Percentiles rank a stretch among this genome's conserved stretches.
Evolutionary conservation across 2,888 invertebrate species (phyloP).

Genomic region (Chelonus formosanus): DNA sequence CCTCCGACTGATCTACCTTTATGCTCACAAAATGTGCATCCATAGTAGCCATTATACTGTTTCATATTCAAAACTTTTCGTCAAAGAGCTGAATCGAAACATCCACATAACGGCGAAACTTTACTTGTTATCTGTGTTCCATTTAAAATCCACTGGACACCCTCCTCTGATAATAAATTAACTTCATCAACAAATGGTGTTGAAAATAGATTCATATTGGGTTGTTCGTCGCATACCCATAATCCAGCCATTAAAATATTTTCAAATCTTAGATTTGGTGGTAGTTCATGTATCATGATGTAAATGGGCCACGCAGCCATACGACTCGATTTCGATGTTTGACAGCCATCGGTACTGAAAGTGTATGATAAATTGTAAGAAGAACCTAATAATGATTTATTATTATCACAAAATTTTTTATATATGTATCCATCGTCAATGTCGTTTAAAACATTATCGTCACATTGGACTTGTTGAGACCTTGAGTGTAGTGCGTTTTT

Average conservation of each 20-base stretch:
- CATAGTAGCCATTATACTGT: conserved; percentile 38
- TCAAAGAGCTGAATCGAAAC: conserved; percentile 38
- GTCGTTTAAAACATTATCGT: too few species aligned
- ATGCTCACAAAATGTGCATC: conserved; percentile 39
- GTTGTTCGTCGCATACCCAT: conserved; percentile 32
- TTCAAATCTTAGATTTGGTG: conserved; percentile 18
- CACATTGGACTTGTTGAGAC: too few species aligned
- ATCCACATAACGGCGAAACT: conserved; percentile 24
- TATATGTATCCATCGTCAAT: neutral
- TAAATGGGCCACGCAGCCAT: conserved; percentile 34
- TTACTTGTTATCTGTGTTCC: conserved; percentile 20
- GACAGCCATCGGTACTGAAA: conserved; percentile 38
- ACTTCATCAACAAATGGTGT: conserved; percentile 31
- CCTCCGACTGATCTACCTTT: conserved; percentile 20
- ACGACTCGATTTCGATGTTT: conserved; percentile 25
- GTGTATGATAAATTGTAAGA: conserved; percentile 31
- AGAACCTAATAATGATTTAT: too few species aligned
- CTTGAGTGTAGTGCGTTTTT: too few species aligned
- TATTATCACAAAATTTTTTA: too few species aligned
- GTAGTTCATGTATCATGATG: conserved; percentile 25
- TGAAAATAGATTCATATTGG: conserved; percentile 33
- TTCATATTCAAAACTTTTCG: conserved; percentile 38
- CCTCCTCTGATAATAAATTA: conserved; percentile 20
- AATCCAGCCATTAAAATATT: conserved; percentile 33
- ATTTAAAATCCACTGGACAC: conserved; percentile 29